Base-by-base conservation (phyloP, 2,888 invertebrate species). In the Apamea monoglypha region DNA sequence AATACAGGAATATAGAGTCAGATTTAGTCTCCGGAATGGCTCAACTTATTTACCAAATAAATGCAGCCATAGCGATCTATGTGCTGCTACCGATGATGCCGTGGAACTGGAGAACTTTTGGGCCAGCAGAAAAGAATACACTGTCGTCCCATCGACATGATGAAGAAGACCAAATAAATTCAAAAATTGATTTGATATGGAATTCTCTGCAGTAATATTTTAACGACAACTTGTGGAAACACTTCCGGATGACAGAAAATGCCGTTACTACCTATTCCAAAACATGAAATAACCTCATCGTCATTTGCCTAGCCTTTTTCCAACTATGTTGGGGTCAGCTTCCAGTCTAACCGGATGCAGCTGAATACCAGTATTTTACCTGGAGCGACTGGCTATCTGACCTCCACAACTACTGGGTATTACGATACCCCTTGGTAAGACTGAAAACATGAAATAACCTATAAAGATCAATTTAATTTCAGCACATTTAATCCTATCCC, bases 401-500 rank as follows among this genome's bases (percentile, higher is more conserved):
- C 47, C 47, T 47, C 14, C 12, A 14, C 47, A 47, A 47, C 12
- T 47, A 47, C 3, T 14, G 47, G 47, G 47, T 14, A 47, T 16
- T 47, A 16, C 14, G 47, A 16, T 47, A 47, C 16, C 47, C 47
- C 16, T 47, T 47, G 47, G 47, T 47, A 47, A 16, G 47, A 47
- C 16, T 16, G 47, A 16, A 53, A n/a, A 36, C 18, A 36, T 70
- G 25, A 36, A 70, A 36, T 25, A 36, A 40, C n/a, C 12, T n/a
- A 21, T n/a, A 61, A n/a, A 44, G 71, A 53, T 2, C 29, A 69
- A 81, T 40, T 21, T 47, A 29, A 53, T 61, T 53, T 61, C 50
- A 25, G 2, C 18, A 63, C 18, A 69, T 73, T 72, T 59, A 83
- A 82, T 78, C 50, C n/a, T 69, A 71, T 40, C 12, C 4, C 21